These are phyloP conservation scores for Rhodinocichla rosea DNA, from an alignment of 2,113 vertebrate species.

Conservation along the genomic window DNA sequence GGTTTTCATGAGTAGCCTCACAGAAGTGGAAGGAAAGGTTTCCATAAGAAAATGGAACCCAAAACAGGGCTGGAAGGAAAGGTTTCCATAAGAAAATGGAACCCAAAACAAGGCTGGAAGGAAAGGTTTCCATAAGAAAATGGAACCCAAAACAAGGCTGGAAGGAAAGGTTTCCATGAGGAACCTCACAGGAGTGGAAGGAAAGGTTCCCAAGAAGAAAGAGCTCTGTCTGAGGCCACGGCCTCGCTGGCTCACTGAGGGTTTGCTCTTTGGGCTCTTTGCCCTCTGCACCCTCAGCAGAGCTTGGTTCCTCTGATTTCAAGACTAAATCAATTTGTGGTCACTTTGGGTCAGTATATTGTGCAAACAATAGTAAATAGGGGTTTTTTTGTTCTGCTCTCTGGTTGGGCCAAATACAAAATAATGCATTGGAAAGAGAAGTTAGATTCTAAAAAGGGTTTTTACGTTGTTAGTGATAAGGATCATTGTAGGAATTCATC, in stretches of 20 bases:
- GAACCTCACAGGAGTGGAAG: too few relatives aligned
- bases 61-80: too few relatives aligned
- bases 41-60: background rate
- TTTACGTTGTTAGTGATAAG: background rate
- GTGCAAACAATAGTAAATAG: background rate
- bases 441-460: background rate
- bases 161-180: background rate
- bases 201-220: background rate
- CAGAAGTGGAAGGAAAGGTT: background rate
- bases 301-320: background rate
- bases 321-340: background rate
- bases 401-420: background rate
- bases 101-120: rapidly evolving
- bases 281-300: background rate
- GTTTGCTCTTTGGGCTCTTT: background rate
- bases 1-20: too few relatives aligned
- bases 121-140: background rate
- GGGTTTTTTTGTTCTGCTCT: background rate
- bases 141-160: rapidly evolving
- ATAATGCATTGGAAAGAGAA: background rate
- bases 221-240: background rate
- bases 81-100: too few relatives aligned
- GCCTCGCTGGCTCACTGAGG: background rate
- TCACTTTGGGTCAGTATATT: background rate
- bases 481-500: background rate